These are phyloP conservation scores for Meiosimyza decipiens DNA, from an alignment of 2,888 invertebrate genomes.

Conservation along the genomic window DNA sequence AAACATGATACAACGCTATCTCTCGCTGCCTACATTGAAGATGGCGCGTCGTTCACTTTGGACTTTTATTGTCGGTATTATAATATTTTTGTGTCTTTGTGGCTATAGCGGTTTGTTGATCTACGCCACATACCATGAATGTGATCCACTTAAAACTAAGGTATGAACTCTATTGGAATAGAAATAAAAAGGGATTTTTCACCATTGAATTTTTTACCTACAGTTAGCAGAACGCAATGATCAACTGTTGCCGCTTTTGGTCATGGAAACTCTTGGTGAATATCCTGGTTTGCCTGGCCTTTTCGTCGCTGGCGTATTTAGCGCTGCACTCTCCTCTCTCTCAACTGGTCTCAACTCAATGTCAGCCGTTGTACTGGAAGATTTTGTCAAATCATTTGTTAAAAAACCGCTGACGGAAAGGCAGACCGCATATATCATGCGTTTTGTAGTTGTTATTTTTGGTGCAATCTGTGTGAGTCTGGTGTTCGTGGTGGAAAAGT, in stretches of 20 bases:
- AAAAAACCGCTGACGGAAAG: conserved; percentile 69
- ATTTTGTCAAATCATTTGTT: conserved; percentile 73
- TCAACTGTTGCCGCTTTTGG: conserved; percentile 83
- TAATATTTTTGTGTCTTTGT: conserved; percentile 79
- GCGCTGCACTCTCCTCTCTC: conserved; percentile 86
- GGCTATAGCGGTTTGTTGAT: conserved; percentile 88
- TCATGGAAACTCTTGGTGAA: conserved; percentile 84
- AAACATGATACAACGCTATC: conserved; percentile 82
- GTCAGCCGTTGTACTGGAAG: conserved; percentile 79
- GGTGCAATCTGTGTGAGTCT: conserved; percentile 74
- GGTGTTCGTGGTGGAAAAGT: conserved; percentile 74
- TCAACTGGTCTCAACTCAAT: conserved; percentile 83
- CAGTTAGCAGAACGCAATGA: conserved; percentile 78
- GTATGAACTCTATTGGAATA: conserved; percentile 55
- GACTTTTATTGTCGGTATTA: conserved; percentile 83
- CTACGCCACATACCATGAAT: conserved; percentile 84
- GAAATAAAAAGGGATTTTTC: not conserved
- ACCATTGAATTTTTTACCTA: conserved; percentile 39
- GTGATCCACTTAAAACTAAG: conserved; percentile 84
- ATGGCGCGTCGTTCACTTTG: conserved; percentile 69
- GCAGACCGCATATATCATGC: conserved; percentile 73
- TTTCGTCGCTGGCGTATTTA: conserved; percentile 90
- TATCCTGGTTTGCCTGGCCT: conserved; percentile 86
- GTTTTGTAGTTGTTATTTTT: conserved; percentile 73
- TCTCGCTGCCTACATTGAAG: conserved; percentile 75